Percentiles rank a stretch among this genome's conserved stretches.
Conservation (phyloP, 2,113 vertebrate species). For the Cisticola juncidis region DNA sequence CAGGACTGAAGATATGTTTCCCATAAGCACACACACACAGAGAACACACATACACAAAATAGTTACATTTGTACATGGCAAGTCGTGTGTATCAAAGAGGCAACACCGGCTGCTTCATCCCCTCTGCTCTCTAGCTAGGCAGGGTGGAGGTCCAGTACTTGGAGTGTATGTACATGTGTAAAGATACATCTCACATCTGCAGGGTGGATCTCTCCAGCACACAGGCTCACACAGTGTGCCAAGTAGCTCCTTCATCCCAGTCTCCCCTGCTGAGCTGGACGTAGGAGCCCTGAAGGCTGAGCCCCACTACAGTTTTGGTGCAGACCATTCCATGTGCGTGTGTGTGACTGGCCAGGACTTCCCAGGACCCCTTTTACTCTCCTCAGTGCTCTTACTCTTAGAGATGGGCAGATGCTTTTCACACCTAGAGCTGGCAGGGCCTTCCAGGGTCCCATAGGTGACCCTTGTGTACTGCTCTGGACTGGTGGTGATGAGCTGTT, state of each 20-base stretch:
- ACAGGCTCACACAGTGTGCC: not conserved
- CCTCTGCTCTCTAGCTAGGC: not conserved
- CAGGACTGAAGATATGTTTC: not conserved
- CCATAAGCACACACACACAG: not conserved
- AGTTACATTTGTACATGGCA: not conserved
- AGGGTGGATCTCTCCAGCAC: not conserved
- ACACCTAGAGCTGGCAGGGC: not conserved
- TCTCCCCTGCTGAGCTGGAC: not conserved
- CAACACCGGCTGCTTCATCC: fast-evolving
- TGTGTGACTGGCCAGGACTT: not conserved
- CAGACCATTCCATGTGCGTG: not conserved
- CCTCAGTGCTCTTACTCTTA: not conserved
- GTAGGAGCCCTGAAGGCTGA: fast-evolving
- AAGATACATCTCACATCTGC: not conserved
- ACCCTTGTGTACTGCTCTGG: not conserved
- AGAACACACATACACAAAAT: not conserved
- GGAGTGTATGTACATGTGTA: not conserved
- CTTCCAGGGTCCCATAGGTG: not conserved
- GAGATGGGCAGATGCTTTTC: not conserved
- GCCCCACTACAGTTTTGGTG: not conserved
- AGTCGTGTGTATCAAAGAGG: not conserved
- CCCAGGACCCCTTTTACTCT: not conserved
- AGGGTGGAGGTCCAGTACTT: not conserved
- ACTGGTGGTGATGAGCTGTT: not conserved
- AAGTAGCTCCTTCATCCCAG: not conserved